These are phyloP conservation scores for Epirrhoe alternata DNA, from an alignment of 2,888 invertebrate genomes.

Conservation along the genomic window DNA sequence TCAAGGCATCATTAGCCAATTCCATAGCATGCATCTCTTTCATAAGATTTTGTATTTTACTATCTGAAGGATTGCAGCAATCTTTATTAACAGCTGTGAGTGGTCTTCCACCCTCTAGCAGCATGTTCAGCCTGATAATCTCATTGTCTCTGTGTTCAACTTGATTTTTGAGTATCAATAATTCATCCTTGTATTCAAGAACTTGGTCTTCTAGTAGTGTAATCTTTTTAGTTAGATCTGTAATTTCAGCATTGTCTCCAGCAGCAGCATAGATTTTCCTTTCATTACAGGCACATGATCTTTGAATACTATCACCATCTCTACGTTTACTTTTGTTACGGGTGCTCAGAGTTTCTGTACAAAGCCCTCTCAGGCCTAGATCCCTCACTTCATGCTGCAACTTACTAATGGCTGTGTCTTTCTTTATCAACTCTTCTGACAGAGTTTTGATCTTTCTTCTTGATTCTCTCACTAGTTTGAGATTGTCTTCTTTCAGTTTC, in stretches of 20 bases:
- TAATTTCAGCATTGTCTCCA: constrained; percentile 71
- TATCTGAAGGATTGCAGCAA: constrained; percentile 86
- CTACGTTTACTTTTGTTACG: constrained; percentile 72
- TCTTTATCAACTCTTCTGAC: constrained; percentile 86
- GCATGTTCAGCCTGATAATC: constrained; percentile 87
- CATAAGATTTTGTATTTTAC: constrained; percentile 83
- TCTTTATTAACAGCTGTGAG: constrained; percentile 87
- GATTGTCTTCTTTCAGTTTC: constrained; percentile 87
- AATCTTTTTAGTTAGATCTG: constrained; percentile 75
- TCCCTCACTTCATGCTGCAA: constrained; percentile 77
- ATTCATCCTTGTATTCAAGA: constrained; percentile 70
- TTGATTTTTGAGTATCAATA: constrained; percentile 69
- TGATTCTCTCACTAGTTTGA: constrained; percentile 84
- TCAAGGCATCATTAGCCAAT: constrained; percentile 80
- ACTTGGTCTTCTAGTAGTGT: constrained; percentile 75
- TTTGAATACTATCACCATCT: constrained; percentile 57
- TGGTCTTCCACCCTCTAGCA: constrained; percentile 90
- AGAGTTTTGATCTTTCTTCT: constrained; percentile 86
- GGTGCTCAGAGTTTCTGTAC: constrained; percentile 76
- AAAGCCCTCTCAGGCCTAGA: constrained; percentile 74
- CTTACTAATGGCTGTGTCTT: constrained; percentile 73
- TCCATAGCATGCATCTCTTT: constrained; percentile 86
- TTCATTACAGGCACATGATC: constrained; percentile 66
- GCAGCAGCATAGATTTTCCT: constrained; percentile 52
- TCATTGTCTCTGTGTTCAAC: constrained; percentile 87